These are phyloP conservation scores for Griposia aprilina DNA, from an alignment of 2,888 invertebrate genomes.

Conservation along the genomic window DNA sequence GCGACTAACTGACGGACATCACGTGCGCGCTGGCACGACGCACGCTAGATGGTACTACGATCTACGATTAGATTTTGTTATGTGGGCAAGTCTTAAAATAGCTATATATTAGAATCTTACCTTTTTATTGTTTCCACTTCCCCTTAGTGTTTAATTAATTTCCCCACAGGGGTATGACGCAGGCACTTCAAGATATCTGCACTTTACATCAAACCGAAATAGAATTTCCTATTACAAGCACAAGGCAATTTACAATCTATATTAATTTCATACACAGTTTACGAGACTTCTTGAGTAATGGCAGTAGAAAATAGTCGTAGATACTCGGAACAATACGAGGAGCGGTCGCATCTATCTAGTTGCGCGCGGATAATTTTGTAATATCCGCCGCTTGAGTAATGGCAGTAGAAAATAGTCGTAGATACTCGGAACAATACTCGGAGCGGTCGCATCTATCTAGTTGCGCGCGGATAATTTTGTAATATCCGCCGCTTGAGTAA, in stretches of 20 bases:
- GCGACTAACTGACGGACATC: slow-evolving; percentile 43
- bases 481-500: slow-evolving; percentile 49
- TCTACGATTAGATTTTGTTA: background rate
- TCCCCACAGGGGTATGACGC: too few relatives aligned
- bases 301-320: background rate
- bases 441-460: slow-evolving; percentile 23
- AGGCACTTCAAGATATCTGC: too few relatives aligned
- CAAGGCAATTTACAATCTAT: slow-evolving; percentile 8
- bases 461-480: slow-evolving; percentile 31
- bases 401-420: background rate
- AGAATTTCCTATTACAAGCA: background rate
- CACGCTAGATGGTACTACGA: background rate
- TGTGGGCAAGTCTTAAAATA: background rate
- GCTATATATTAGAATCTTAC: too few relatives aligned
- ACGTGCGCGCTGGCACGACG: slow-evolving; percentile 15
- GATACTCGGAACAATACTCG: too few relatives aligned
- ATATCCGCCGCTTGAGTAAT: slow-evolving; percentile 42
- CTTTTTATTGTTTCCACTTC: background rate
- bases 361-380: slow-evolving; percentile 36
- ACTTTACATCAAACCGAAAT: background rate
- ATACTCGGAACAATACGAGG: too few relatives aligned
- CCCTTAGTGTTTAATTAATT: background rate
- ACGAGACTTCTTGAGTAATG: slow-evolving; percentile 8
- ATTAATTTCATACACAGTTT: slow-evolving; percentile 9
- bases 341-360: slow-evolving; percentile 24